Conservation (phyloP, 2,888 invertebrate genomes). For the Belgica antarctica region DNA sequence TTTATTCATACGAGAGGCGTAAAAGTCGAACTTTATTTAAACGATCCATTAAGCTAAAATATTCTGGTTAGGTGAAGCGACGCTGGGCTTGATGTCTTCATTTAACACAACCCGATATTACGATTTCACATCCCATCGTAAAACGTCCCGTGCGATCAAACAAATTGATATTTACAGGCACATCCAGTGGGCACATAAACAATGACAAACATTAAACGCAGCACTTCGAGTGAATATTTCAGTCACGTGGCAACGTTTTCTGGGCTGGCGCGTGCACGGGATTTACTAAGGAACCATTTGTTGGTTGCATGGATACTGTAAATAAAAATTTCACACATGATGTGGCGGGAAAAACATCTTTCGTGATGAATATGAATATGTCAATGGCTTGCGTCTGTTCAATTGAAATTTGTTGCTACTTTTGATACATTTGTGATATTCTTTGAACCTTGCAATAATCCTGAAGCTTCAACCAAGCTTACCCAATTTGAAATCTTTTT, state of each 20-base stretch:
- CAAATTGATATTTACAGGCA: conserved; percentile 42
- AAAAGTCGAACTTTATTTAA: neutral
- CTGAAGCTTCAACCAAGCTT: too few relatives aligned
- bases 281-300: conserved; percentile 17
- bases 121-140: conserved; percentile 6
- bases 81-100: neutral
- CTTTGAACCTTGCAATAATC: too few relatives aligned
- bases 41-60: too few relatives aligned
- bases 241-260: conserved; percentile 28
- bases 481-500: too few relatives aligned
- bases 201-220: conserved; percentile 6
- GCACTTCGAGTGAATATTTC: conserved; percentile 25
- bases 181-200: conserved; percentile 41
- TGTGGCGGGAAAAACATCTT: neutral
- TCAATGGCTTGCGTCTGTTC: neutral
- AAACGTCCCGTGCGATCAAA: neutral
- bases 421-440: too few relatives aligned
- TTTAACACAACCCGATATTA: neutral
- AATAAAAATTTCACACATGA: conserved; percentile 15
- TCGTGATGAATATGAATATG: too few relatives aligned
- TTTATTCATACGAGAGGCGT: neutral
- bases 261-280: conserved; percentile 24
- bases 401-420: neutral
- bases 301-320: conserved; percentile 23
- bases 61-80: too few relatives aligned